Evolutionary conservation across 2,113 vertebrate species (phyloP).

Genomic region (Dipodomys merriami): DNA sequence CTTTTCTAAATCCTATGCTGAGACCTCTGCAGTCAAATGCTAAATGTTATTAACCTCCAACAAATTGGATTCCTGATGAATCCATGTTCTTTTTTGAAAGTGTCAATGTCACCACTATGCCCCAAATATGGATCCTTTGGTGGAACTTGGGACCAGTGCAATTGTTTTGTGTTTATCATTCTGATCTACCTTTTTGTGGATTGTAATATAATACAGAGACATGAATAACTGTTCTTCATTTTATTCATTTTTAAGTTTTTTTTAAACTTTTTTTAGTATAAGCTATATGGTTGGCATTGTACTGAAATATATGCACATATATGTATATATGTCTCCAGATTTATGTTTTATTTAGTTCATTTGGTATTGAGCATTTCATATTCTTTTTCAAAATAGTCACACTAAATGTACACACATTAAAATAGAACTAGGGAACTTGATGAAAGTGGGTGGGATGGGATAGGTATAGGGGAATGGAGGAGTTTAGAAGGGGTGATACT

Average conservation of each 20-base stretch:
- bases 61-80: conserved; percentile 75
- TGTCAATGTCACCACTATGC: conserved; percentile 42
- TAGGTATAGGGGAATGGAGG: too few species aligned
- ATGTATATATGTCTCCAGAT: background rate
- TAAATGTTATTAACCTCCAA: conserved; percentile 76
- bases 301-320: background rate
- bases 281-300: background rate
- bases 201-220: conserved; percentile 9
- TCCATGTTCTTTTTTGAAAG: conserved; percentile 45
- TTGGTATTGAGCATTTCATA: background rate
- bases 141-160: background rate
- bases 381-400: background rate
- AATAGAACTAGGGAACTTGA: too few species aligned
- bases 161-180: background rate
- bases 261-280: background rate
- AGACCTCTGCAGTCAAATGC: conserved; percentile 68
- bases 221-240: background rate
- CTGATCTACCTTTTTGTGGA: background rate
- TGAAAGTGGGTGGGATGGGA: too few species aligned
- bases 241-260: background rate
- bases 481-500: too few species aligned
- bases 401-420: too few species aligned
- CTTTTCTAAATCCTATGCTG: conserved; percentile 62
- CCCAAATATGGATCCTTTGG: background rate
- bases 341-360: background rate